These are phyloP conservation scores for Lasioglossum villosulum DNA, from an alignment of 2,888 invertebrate genomes.

Conservation along the genomic window DNA sequence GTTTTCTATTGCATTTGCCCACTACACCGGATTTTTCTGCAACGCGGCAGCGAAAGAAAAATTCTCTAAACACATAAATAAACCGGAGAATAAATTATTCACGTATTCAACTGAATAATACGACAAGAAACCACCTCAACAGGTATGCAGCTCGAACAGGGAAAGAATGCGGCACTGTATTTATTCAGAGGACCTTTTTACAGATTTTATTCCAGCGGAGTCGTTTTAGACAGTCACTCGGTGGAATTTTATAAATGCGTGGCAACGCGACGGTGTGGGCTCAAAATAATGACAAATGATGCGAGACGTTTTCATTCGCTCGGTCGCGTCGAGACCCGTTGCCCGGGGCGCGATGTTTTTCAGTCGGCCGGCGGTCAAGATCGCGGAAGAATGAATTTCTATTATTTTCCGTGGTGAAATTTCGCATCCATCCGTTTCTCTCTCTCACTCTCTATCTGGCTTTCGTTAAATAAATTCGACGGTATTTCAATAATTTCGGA, in stretches of 20 bases:
- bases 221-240: neutral
- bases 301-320: slow-evolving; percentile 13
- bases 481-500: slow-evolving; percentile 56
- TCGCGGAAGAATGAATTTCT: neutral
- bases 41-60: neutral
- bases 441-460: neutral
- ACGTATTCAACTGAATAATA: neutral
- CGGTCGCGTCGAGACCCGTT: neutral
- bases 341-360: neutral
- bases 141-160: neutral
- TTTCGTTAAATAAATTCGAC: neutral
- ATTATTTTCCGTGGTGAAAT: neutral
- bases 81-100: slow-evolving; percentile 1
- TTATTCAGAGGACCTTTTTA: neutral
- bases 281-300: slow-evolving; percentile 11
- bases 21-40: neutral
- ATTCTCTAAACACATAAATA: slow-evolving; percentile 6
- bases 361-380: neutral
- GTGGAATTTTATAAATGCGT: neutral
- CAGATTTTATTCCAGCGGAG: neutral
- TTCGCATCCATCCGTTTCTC: neutral
- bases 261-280: neutral
- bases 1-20: neutral
- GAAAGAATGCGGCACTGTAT: neutral
- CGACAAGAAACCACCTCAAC: neutral